Percentiles rank a stretch among this genome's conserved stretches.
Evolutionary conservation across 2,113 vertebrate genomes (phyloP).

Genomic region (Phyllostomus discolor): DNA sequence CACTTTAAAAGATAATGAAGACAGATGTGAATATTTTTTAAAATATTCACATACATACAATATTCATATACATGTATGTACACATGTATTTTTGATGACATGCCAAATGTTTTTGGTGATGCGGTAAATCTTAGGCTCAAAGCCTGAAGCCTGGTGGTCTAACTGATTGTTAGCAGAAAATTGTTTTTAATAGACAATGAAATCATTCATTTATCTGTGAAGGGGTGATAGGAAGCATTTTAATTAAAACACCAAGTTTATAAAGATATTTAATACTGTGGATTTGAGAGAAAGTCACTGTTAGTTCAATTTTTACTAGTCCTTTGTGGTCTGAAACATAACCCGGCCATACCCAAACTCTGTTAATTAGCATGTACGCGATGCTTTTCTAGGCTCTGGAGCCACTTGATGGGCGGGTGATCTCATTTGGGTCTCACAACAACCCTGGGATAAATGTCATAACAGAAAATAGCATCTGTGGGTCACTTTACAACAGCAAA

Average conservation of each 20-base stretch:
- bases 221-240: conserved; percentile 23
- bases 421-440: neutral
- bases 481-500: neutral
- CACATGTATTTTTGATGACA: neutral
- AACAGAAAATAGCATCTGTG: neutral
- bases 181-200: conserved; percentile 40
- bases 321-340: neutral
- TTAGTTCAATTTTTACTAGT: neutral
- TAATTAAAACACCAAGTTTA: neutral
- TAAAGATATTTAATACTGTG: neutral
- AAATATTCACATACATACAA: neutral
- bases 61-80: neutral
- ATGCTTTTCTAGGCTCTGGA: neutral
- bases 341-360: neutral
- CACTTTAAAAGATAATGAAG: neutral
- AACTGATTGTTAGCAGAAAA: conserved; percentile 24
- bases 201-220: conserved; percentile 26
- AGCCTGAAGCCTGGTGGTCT: neutral
- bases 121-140: neutral
- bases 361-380: neutral
- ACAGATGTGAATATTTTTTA: neutral
- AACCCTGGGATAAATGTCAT: neutral
- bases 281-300: neutral
- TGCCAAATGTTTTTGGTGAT: neutral
- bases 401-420: neutral